A percentile compares a stretch with the other conserved stretches of the same genome.
Conservation (phyloP, 2,888 invertebrate genomes). For the Pteria penguin region DNA sequence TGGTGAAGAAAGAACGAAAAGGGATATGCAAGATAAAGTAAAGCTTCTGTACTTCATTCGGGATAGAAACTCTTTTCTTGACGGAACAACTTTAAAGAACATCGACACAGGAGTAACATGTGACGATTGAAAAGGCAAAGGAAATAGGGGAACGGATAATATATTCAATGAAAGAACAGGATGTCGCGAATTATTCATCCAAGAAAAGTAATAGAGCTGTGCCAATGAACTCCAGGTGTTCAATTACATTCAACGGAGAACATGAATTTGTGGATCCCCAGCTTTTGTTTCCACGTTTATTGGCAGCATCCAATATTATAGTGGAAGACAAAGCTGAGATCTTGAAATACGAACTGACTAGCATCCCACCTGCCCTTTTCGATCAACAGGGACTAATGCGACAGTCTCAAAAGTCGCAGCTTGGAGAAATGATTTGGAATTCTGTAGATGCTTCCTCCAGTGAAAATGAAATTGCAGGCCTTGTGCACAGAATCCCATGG, state of each 20-base stretch:
- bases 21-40: constrained; percentile 44
- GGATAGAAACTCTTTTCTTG: constrained; percentile 50
- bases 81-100: constrained; percentile 44
- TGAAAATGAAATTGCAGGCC: background rate
- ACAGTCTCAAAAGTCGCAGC: constrained; percentile 44
- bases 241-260: constrained; percentile 34
- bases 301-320: constrained; percentile 28
- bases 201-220: constrained; percentile 31
- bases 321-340: constrained; percentile 9
- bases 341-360: constrained; percentile 47
- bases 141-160: constrained; percentile 5
- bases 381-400: constrained; percentile 37
- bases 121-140: constrained; percentile 8
- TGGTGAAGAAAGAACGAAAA: constrained; percentile 25
- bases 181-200: constrained; percentile 32
- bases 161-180: constrained; percentile 40
- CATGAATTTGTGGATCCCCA: constrained; percentile 48
- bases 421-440: constrained; percentile 50
- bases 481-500: constrained; percentile 42
- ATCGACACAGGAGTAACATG: constrained; percentile 54
- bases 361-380: constrained; percentile 42
- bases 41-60: constrained; percentile 37
- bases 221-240: constrained; percentile 26
- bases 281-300: constrained; percentile 53
- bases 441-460: background rate